phyloP scores from a whole-genome alignment of 2,113 vertebrate species.

The Caracal caracal region DNA sequence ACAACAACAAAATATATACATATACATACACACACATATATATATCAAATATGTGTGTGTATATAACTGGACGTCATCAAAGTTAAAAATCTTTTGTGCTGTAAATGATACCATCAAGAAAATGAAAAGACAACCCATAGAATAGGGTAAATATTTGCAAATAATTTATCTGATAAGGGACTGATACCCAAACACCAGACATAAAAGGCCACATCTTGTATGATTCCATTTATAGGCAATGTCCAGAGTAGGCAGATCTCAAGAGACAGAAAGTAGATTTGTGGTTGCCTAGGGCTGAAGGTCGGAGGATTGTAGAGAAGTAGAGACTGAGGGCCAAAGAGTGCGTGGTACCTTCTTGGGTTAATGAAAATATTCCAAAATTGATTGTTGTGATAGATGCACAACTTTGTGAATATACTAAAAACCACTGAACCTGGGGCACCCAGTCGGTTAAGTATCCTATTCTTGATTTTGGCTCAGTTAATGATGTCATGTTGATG shows the following conservation, averaged over 20 bases:
- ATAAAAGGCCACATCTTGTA: not conserved
- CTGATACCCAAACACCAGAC: not conserved
- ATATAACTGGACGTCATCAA: not conserved
- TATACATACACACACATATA: not conserved
- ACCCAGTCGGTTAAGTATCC: too few species aligned
- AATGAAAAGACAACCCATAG: not conserved
- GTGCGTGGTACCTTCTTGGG: not conserved
- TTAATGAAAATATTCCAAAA: constrained; percentile 12
- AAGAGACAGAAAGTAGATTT: constrained; percentile 31
- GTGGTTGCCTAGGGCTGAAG: not conserved
- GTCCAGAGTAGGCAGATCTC: not conserved
- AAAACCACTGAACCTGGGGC: not conserved
- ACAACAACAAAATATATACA: not conserved
- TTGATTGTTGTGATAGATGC: not conserved
- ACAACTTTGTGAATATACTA: not conserved
- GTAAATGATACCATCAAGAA: not conserved
- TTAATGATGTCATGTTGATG: too few species aligned
- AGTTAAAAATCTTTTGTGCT: not conserved
- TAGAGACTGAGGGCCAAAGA: not conserved
- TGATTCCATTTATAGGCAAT: constrained; percentile 28
- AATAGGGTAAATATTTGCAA: constrained; percentile 19
- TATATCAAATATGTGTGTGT: not conserved
- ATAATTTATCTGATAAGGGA: not conserved
- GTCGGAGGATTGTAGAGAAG: not conserved
- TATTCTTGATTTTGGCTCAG: too few species aligned